Percentiles rank a stretch among this genome's conserved stretches.
Evolutionary conservation across 92 coral and sea anemone species (phyloP).

Genomic region (Epizoanthus scotinus): DNA sequence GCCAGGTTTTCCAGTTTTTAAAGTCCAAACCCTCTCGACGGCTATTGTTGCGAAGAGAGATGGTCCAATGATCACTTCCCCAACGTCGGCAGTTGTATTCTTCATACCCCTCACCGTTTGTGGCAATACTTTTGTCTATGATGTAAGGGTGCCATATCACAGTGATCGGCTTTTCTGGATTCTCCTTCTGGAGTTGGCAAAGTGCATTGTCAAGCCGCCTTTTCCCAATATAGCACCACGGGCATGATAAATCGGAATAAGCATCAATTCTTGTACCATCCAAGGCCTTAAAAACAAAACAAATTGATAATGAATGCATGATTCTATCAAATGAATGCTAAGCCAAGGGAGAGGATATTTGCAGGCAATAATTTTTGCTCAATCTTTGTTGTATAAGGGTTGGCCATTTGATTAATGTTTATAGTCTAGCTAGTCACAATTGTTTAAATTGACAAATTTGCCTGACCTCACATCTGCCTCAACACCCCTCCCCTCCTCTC

Average conservation of each 20-base stretch:
- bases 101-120: conserved; percentile 73
- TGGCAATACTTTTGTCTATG: conserved; percentile 69
- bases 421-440: no score
- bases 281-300: neutral
- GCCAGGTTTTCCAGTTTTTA: conserved; percentile 82
- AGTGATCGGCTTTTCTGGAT: conserved; percentile 28
- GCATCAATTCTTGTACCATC: conserved; percentile 58
- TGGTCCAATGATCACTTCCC: conserved; percentile 87
- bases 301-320: no score
- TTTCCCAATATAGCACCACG: conserved; percentile 88
- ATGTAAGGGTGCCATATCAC: conserved; percentile 84
- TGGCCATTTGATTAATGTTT: no score
- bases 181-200: conserved; percentile 41
- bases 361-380: no score
- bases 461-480: no score
- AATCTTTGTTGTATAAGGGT: no score
- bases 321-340: no score
- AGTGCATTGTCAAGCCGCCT: conserved; percentile 73
- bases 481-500: no score
- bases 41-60: conserved; percentile 67
- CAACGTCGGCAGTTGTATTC: conserved; percentile 47
- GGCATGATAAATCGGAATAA: conserved; percentile 80
- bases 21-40: conserved; percentile 71
- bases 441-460: no score
- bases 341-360: no score